phyloP scores from a whole-genome alignment of 1,140 invertebrate species.

The Heliconius hermathena region DNA sequence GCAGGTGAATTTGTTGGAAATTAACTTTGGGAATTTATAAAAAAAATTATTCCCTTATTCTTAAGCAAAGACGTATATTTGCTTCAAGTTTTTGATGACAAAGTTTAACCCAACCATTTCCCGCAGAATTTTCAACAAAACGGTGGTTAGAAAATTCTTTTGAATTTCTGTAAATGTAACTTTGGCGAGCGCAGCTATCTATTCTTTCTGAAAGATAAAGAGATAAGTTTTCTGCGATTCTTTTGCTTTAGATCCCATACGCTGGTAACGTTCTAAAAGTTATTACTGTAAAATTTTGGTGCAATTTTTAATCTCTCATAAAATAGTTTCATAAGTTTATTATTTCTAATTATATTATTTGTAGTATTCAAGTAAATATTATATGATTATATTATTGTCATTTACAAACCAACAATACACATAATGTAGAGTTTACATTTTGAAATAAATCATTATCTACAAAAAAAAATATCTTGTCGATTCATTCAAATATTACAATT shows the following conservation, averaged over 20 bases:
- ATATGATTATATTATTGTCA: no score
- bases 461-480: no score
- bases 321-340: no score
- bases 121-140: conserved; percentile 27
- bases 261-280: conserved; percentile 15
- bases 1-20: neutral
- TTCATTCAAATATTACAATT: no score
- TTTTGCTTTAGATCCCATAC: conserved; percentile 18
- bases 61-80: neutral
- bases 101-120: conserved; percentile 24
- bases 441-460: neutral
- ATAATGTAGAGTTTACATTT: neutral
- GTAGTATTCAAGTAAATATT: no score
- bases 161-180: conserved; percentile 25
- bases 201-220: conserved; percentile 33
- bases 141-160: conserved; percentile 31
- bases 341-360: no score
- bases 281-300: neutral
- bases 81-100: conserved; percentile 16
- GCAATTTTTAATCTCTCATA: neutral
- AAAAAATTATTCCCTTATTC: neutral
- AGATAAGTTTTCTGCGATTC: conserved; percentile 20
- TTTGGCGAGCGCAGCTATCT: conserved; percentile 27
- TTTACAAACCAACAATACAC: no score
- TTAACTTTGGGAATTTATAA: neutral